Conservation (phyloP, 2,888 invertebrate genomes). For the Nasonovia ribisnigri region DNA sequence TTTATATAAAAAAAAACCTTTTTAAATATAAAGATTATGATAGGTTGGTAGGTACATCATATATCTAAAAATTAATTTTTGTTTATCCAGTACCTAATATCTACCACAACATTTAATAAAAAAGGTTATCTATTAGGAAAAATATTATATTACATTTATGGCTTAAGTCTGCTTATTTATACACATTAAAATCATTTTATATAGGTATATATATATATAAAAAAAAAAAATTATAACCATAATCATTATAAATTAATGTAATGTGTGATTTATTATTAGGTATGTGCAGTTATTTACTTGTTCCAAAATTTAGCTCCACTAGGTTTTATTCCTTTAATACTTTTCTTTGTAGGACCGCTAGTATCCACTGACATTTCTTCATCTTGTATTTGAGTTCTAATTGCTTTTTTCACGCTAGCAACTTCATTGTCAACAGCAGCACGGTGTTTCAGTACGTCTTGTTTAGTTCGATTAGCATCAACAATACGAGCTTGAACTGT, state of each 20-base stretch:
- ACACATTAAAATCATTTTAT: constrained; percentile 40
- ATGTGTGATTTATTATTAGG: not conserved
- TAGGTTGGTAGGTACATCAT: not conserved
- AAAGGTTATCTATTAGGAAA: not conserved
- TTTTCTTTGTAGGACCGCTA: constrained; percentile 73
- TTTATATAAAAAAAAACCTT: not conserved
- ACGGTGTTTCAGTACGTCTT: constrained; percentile 82
- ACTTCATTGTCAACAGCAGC: constrained; percentile 90
- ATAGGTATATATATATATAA: not conserved
- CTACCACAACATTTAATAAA: not conserved
- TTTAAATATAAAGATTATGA: not conserved
- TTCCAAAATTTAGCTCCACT: constrained; percentile 71
- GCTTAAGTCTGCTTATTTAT: not conserved
- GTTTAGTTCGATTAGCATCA: constrained; percentile 88
- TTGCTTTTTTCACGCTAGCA: constrained; percentile 86
- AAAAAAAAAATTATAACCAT: constrained; percentile 7
- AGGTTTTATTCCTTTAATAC: constrained; percentile 76
- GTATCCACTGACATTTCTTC: constrained; percentile 85
- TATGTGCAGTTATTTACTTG: constrained; percentile 26
- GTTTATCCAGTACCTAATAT: not conserved
- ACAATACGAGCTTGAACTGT: constrained; percentile 92
- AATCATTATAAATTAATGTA: not conserved
- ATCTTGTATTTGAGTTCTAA: constrained; percentile 84
- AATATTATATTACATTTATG: constrained; percentile 2
- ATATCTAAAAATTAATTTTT: not conserved